A percentile compares a stretch with the other conserved stretches of the same genome.
Evolutionary conservation across 2,888 invertebrate genomes (phyloP).

Genomic region (Empis stercorea): DNA sequence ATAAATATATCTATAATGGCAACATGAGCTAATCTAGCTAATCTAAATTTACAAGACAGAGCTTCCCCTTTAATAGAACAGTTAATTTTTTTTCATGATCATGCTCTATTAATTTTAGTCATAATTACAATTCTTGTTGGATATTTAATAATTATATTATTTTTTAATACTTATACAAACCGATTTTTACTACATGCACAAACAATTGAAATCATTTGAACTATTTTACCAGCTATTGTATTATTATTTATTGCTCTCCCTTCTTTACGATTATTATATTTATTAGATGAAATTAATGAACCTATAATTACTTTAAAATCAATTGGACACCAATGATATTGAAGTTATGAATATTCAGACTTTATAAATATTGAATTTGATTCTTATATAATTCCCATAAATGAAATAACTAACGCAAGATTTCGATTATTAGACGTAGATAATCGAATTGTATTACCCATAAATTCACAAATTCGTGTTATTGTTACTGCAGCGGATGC

Average conservation of each 20-base stretch:
- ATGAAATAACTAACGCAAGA: slow-evolving; percentile 30
- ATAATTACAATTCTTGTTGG: slow-evolving; percentile 48
- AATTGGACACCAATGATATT: slow-evolving; percentile 54
- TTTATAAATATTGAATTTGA: slow-evolving; percentile 47
- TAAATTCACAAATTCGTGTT: slow-evolving; percentile 49
- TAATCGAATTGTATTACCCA: slow-evolving; percentile 46
- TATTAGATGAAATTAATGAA: slow-evolving; percentile 48
- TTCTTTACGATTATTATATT: slow-evolving; percentile 45
- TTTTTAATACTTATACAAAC: slow-evolving; percentile 45
- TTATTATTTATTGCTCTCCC: slow-evolving; percentile 50
- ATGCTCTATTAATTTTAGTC: slow-evolving; percentile 45
- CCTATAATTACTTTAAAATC: slow-evolving; percentile 46
- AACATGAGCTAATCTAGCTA: slow-evolving; percentile 47
- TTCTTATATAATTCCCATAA: slow-evolving; percentile 44
- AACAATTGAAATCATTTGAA: slow-evolving; percentile 53
- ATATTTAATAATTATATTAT: slow-evolving; percentile 43
- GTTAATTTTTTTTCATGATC: slow-evolving; percentile 51
- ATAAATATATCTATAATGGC: slow-evolving; percentile 31
- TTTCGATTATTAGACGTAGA: slow-evolving; percentile 52
- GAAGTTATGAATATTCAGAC: slow-evolving; percentile 54
- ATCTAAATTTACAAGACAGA: slow-evolving; percentile 45
- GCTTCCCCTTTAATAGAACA: slow-evolving; percentile 52
- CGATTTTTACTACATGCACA: slow-evolving; percentile 45
- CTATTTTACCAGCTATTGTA: slow-evolving; percentile 45
- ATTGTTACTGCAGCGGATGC: slow-evolving; percentile 50